Evolutionary conservation across 2,888 invertebrate genomes (phyloP), one percentile per base, ranked within the genome.

Genomic region (Galerucella calmariensis): DNA sequence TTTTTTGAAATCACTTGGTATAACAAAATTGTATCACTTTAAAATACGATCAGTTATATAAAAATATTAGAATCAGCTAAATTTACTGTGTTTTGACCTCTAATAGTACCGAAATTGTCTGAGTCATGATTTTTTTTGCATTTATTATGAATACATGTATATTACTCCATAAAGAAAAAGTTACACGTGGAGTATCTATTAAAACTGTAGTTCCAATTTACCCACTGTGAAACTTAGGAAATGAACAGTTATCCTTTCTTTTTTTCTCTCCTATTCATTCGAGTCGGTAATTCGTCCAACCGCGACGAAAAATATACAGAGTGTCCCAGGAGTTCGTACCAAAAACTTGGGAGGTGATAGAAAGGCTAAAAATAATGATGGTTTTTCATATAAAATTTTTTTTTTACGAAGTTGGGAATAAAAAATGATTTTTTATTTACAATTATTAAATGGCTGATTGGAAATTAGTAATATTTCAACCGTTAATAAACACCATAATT

Each of bases 141-240:
- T 27, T 59, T 59, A 24, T 27, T 11, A 11, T 59, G n/a, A n/a
- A 53, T 53, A 53, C 12, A 53, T n/a, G 27, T 27, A 27, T 14
- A 27, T 14, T 20, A 14, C 59, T 9, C 20, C 3, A 59, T 20
- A 20, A 11, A 27, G 20, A 59, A 59, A 59, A 59, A 59, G 2
- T 6, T 51, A 27, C 27, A 59, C 20, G 59, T 24, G 59, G 8
- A 41, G 35, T 59, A 59, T 59, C 59, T 59, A 59, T 59, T 59
- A 59, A 59, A 59, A 59, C 59, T 27, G 59, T 27, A 59, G 27
- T 59, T 20, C 12, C 24, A 59, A 41, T 41, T 59, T 59, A 10
- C 20, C 59, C 59, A 27, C 59, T 59, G 59, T 59, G n/a, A 59
- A 59, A 59, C 27, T 59, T 11, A 27, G 12, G 20, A 59, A 59